Evolutionary conservation across 1,140 invertebrate genomes (phyloP).

Genomic region (Sminthurides bifidus): DNA sequence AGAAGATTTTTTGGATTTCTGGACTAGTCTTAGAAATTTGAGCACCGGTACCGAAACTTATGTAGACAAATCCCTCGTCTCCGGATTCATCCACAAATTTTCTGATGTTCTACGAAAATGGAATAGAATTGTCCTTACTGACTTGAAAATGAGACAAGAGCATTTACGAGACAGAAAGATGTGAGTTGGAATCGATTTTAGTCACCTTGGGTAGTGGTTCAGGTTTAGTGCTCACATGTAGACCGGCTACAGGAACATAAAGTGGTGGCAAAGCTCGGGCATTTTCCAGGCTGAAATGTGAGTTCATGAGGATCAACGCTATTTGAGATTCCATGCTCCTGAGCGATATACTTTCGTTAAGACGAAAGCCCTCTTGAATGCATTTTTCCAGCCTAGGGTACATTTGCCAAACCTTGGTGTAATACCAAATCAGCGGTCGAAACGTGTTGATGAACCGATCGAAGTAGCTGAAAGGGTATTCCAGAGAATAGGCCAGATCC

Average conservation of each 20-base stretch:
- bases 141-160: background rate
- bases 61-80: slow-evolving; percentile 10
- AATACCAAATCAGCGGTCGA: slow-evolving; percentile 9
- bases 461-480: background rate
- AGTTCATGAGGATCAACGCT: slow-evolving; percentile 9
- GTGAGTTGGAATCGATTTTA: background rate
- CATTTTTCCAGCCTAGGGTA: slow-evolving; percentile 7
- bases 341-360: background rate
- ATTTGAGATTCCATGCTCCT: background rate
- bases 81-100: background rate
- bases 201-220: background rate
- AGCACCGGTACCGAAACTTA: slow-evolving; percentile 13
- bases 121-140: background rate
- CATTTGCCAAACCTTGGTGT: background rate
- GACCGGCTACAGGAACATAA: slow-evolving; percentile 11
- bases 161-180: background rate
- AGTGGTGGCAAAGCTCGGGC: slow-evolving; percentile 9
- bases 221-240: slow-evolving; percentile 6
- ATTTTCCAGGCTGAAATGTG: slow-evolving; percentile 11
- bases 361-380: slow-evolving; percentile 3
- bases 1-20: slow-evolving; percentile 5
- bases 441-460: slow-evolving; percentile 6
- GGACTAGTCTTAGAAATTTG: background rate
- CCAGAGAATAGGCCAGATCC: background rate
- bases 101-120: background rate